Base-by-base conservation (phyloP, 2,888 invertebrate genomes). In the Lycocerus yunnanus region DNA sequence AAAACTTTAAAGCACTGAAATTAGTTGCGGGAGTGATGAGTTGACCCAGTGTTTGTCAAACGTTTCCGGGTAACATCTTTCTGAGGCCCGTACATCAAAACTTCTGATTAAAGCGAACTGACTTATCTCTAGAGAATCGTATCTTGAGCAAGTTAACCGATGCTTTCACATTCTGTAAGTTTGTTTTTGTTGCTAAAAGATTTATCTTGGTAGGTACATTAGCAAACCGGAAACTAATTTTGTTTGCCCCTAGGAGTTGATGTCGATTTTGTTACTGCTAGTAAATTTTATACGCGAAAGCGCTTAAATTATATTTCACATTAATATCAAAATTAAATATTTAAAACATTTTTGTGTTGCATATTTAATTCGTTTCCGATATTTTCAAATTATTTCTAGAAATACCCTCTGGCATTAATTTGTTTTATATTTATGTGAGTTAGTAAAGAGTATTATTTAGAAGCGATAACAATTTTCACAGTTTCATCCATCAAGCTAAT, bases 41-140 rank as follows among this genome's bases (percentile, higher is more conserved):
- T 73, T 79, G 78, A 78, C 78, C 78, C 74, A 71, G 74, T 76
- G 76, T 76, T 69, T 68, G 71, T 72, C 14, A 43, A 77, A 74
- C 73, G 77, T 72, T 75, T 66, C 21, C 21, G 66, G 73, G 75
- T 66, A 60, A 67, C 68, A 66, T 73, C 75, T 66, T 73, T 76
- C 66, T 73, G 76, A 77, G 75, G 79, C 77, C 77, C 78, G 77
- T 77, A 70, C 76, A 79, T 79, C 77, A 77, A 72, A 74, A 71
- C 72, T 71, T 72, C 77, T 77, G 79, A 79, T 79, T 78, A 79
- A 79, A 78, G 77, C 76, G 75, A 71, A 74, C 74, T 43, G 72
- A 77, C 65, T 67, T 61, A 76, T 77, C 79, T 68, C 74, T 66
- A 21, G 74, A 60, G 74, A 75, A 71, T 71, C 59, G 61, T 59